Evolutionary conservation across 2,797 vertebrate species (phyloP).

Genomic region (Spea hammondii): DNA sequence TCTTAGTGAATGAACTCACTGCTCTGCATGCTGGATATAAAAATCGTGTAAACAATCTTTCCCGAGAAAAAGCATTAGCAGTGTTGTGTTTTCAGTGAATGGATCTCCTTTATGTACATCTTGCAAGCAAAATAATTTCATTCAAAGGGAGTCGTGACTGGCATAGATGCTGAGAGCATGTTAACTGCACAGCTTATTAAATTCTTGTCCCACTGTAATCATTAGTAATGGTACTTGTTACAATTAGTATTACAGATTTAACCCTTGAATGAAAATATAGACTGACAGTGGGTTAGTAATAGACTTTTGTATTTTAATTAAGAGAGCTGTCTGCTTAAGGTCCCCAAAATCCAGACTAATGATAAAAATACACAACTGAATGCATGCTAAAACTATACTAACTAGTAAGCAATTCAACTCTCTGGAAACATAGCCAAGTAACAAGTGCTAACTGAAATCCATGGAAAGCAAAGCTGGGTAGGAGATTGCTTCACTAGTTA

Average conservation of each 20-base stretch:
- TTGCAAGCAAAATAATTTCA: not conserved
- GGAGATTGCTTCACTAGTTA: no score
- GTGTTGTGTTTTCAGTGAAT: constrained; percentile 20
- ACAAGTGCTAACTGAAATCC: no score
- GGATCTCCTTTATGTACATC: constrained; percentile 17
- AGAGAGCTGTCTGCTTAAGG: no score
- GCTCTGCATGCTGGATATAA: not conserved
- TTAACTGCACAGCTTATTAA: not conserved
- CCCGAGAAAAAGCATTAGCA: not conserved
- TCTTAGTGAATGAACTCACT: not conserved
- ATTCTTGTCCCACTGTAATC: constrained; percentile 4
- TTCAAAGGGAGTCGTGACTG: constrained; percentile 12
- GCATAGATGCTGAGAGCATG: constrained; percentile 5
- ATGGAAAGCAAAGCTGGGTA: no score
- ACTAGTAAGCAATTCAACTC: no score
- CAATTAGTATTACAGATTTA: not conserved
- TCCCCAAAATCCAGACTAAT: no score
- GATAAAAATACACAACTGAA: no score
- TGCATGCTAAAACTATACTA: no score
- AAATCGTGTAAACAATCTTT: constrained; percentile 9
- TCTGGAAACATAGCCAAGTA: no score
- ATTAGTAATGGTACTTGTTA: not conserved
- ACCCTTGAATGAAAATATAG: not conserved
- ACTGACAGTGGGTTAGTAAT: not conserved
- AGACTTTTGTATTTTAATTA: no score